Evolutionary conservation across 2,797 vertebrate genomes (phyloP).

Genomic region (Cottoperca gobio): DNA sequence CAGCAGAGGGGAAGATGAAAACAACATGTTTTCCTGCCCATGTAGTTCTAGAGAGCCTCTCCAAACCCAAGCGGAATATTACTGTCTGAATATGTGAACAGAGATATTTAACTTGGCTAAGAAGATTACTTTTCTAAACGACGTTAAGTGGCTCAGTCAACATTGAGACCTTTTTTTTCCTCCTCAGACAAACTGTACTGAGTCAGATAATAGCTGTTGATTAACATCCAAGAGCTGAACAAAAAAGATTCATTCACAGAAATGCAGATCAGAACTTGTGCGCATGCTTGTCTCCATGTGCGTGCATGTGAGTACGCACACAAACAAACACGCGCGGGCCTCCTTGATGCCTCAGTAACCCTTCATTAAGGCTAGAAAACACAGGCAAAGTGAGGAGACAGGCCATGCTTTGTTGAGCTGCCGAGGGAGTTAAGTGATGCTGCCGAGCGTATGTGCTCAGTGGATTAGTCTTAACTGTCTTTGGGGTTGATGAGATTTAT

Average conservation of each 20-base stretch:
- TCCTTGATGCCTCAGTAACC: slow-evolving; percentile 77
- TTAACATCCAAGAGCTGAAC: slow-evolving; percentile 74
- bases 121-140: slow-evolving; percentile 78
- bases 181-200: slow-evolving; percentile 71
- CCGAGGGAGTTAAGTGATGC: slow-evolving; percentile 75
- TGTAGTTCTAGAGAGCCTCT: slow-evolving; percentile 63
- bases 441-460: slow-evolving; percentile 73
- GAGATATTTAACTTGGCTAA: slow-evolving; percentile 81
- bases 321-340: slow-evolving; percentile 43
- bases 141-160: slow-evolving; percentile 79
- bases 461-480: slow-evolving; percentile 82
- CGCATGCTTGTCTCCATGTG: slow-evolving; percentile 44
- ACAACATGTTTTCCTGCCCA: slow-evolving; percentile 73
- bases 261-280: slow-evolving; percentile 62
- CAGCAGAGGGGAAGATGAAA: slow-evolving; percentile 66
- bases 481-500: slow-evolving; percentile 78
- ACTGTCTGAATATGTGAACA: slow-evolving; percentile 75
- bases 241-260: slow-evolving; percentile 82
- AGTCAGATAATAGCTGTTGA: slow-evolving; percentile 80
- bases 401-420: slow-evolving; percentile 79
- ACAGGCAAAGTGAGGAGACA: slow-evolving; percentile 76
- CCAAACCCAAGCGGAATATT: slow-evolving; percentile 64
- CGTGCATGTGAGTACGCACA: slow-evolving; percentile 23
- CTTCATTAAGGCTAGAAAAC: slow-evolving; percentile 81
- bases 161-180: slow-evolving; percentile 71